Conservation (phyloP, 2,113 vertebrate genomes). For the Camelus bactrianus region DNA sequence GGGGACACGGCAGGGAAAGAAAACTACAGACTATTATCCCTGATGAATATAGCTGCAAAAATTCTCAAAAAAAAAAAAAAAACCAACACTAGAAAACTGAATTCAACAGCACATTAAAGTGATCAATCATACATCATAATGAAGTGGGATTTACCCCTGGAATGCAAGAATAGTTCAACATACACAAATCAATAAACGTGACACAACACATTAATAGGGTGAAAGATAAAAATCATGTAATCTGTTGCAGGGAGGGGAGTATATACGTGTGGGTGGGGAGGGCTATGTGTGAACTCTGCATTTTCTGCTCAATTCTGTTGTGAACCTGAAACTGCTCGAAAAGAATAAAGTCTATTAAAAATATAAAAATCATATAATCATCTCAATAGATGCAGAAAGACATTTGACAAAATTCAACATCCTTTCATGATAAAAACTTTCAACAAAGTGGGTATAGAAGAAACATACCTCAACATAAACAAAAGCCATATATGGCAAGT, state of each 20-base stretch:
- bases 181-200: not conserved
- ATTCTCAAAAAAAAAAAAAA: not conserved
- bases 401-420: not conserved
- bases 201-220: rapidly evolving
- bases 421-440: not conserved
- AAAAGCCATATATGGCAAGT: too few species aligned
- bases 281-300: too few species aligned
- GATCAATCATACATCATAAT: not conserved
- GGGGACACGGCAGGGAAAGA: not conserved
- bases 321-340: too few species aligned
- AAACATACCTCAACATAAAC: not conserved
- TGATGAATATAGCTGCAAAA: not conserved
- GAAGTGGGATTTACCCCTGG: not conserved
- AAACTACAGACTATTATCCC: not conserved
- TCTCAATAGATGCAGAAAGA: not conserved
- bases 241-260: too few species aligned
- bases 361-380: not conserved
- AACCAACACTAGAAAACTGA: not conserved
- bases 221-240: not conserved
- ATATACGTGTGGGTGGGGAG: too few species aligned
- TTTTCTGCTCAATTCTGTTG: too few species aligned
- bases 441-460: not conserved
- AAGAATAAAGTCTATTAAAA: too few species aligned
- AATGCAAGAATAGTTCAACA: not conserved
- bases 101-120: not conserved